Base-by-base conservation (phyloP, 2,113 vertebrate genomes). In the Garra rufa region DNA sequence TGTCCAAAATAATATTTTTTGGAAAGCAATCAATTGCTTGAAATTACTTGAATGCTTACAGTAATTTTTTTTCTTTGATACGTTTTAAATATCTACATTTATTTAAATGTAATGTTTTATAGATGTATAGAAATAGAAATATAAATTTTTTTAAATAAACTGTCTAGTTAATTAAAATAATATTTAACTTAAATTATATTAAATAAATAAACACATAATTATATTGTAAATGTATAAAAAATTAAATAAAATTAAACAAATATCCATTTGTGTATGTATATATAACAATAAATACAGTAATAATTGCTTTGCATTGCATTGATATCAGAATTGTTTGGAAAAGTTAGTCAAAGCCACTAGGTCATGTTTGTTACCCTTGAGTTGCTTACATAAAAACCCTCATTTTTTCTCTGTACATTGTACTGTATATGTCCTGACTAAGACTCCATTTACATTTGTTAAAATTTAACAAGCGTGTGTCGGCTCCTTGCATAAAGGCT, bases 401-500 rank as follows among this genome's bases (percentile, higher is more conserved):
- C 5, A 9, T 26, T 30, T 50, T 30, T 17, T 26, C 15, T 52
- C 26, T 50, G n/a, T 75, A 4, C 13, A 50, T 14, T 34, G 1
- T 34, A 34, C n/a, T 75, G 14, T 30, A 52, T 2, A 15, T 61
- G 30, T 38, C 24, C 69, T 14, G 24, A 44, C 26, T 43, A 14
- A 17, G 50, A 19, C 41, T 10, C 4, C 38, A 34, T 71, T 34
- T 48, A 78, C 26, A 26, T 13, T 46, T 14, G 52, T 11, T 73
- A 6, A 73, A 73, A 78, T 57, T 57, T 30, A 44, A 75, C 44
- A 75, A 78, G 50, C 50, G 1, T 34, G 26, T 21, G 11, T 75
- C 28, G 30, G 26, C 41, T 80, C 28, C 14, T 59, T 74, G 55
- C 69, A 52, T 74, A 46, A 80, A 83, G 59, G 46, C 44, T 28